A percentile compares a stretch with the other conserved stretches of the same genome.
Conservation (phyloP, 2,797 vertebrate genomes). For the Ceryle rudis region DNA sequence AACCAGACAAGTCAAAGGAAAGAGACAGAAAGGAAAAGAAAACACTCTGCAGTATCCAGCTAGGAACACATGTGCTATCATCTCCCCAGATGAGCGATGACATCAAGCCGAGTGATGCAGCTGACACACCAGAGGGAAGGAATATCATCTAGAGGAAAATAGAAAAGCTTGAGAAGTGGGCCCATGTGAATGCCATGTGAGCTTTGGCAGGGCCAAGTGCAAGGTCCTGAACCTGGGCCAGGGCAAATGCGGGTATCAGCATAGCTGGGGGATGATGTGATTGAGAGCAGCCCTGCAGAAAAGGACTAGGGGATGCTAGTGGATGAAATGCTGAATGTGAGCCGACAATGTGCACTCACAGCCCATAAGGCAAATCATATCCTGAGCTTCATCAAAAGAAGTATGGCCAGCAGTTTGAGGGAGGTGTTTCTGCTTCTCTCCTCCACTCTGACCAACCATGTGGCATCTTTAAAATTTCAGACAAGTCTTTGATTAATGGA, state of each 20-base stretch:
- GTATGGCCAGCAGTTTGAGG: no score
- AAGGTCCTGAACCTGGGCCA: background rate
- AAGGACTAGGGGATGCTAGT: background rate
- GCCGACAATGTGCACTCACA: background rate
- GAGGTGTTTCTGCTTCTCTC: no score
- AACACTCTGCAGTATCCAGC: no score
- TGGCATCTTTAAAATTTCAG: background rate
- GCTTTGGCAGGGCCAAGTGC: background rate
- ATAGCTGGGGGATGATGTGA: no score
- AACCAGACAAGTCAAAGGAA: background rate
- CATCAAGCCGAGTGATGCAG: background rate
- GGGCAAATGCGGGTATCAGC: no score
- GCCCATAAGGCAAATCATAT: background rate
- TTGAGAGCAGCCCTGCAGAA: background rate
- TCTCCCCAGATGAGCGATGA: accelerated
- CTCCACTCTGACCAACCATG: background rate
- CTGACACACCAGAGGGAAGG: background rate
- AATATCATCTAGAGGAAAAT: background rate
- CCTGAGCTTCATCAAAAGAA: background rate
- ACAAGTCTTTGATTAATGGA: background rate
- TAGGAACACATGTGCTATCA: background rate
- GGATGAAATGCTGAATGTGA: background rate
- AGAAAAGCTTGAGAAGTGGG: background rate
- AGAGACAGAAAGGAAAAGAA: background rate
- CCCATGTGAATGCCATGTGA: background rate